Conservation (phyloP, 2,113 vertebrate genomes). For the Tyrannus savana region DNA sequence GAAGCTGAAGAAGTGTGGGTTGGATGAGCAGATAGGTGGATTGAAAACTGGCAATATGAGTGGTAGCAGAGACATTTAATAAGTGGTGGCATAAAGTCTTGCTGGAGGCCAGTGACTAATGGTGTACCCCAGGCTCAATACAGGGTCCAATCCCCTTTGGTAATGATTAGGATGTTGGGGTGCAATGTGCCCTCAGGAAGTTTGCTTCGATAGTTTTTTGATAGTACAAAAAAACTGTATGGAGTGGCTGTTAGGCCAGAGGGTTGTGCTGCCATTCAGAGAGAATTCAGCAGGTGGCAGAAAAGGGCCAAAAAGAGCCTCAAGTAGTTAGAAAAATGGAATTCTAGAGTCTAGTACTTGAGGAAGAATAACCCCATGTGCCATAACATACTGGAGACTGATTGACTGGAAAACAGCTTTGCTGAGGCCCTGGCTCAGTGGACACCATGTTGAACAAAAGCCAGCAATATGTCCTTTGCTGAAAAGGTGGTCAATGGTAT, state of each 20-base stretch:
- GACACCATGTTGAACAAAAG: background rate
- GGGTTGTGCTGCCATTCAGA: background rate
- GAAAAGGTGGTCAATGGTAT: background rate
- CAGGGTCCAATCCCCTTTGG: background rate
- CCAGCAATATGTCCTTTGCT: background rate
- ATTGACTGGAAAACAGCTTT: background rate
- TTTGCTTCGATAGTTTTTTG: background rate
- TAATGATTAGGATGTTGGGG: background rate
- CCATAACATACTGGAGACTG: background rate
- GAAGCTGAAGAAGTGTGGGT: background rate
- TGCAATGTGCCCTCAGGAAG: background rate
- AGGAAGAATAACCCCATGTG: background rate
- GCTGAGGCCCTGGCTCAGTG: rapidly evolving
- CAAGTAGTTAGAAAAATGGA: background rate
- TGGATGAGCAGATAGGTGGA: background rate
- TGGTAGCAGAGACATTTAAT: rapidly evolving
- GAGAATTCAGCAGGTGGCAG: background rate
- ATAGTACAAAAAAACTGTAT: background rate
- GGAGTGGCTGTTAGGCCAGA: rapidly evolving
- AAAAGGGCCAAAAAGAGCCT: background rate
- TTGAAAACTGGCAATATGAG: background rate
- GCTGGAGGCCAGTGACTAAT: background rate
- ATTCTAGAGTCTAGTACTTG: background rate
- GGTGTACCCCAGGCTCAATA: background rate
- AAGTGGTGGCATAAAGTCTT: background rate